phyloP scores from a whole-genome alignment of 2,888 invertebrate species.

The Cremastinae sp. region DNA sequence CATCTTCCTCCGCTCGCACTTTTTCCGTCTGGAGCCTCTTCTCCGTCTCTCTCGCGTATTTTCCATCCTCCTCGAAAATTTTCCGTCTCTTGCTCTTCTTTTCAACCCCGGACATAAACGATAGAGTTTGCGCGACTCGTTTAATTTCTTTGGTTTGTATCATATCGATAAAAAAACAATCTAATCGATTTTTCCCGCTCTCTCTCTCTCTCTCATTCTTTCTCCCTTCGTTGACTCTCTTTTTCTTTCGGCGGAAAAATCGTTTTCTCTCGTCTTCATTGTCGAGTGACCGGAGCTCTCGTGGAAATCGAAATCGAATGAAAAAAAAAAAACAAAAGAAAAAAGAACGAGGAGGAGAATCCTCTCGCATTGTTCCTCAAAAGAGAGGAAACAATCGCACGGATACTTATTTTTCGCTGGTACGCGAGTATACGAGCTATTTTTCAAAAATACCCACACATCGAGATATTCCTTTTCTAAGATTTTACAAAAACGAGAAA shows the following conservation, averaged over 20 bases:
- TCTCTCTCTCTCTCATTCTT: conserved; percentile 48
- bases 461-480: too few relatives aligned
- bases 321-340: conserved; percentile 1
- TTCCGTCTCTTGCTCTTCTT: conserved; percentile 28
- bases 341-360: too few relatives aligned
- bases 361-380: background rate
- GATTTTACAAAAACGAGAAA: too few relatives aligned
- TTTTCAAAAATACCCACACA: too few relatives aligned
- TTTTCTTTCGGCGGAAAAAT: conserved; percentile 28
- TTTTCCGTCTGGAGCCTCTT: conserved; percentile 32
- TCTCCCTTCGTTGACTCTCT: conserved; percentile 41
- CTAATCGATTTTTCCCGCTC: conserved; percentile 45
- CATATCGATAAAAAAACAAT: conserved; percentile 47
- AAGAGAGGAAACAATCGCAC: too few relatives aligned
- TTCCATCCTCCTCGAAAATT: conserved; percentile 22
- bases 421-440: too few relatives aligned
- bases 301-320: conserved; percentile 1
- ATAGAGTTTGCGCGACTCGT: conserved; percentile 58
- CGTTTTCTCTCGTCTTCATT: conserved; percentile 9
- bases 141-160: conserved; percentile 61
- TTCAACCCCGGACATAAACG: conserved; percentile 25
- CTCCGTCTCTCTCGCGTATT: conserved; percentile 3
- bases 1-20: conserved; percentile 14
- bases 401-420: too few relatives aligned
- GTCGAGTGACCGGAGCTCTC: conserved; percentile 7